Conservation (phyloP, 2,797 vertebrate genomes). For the Premnoplex brunnescens region DNA sequence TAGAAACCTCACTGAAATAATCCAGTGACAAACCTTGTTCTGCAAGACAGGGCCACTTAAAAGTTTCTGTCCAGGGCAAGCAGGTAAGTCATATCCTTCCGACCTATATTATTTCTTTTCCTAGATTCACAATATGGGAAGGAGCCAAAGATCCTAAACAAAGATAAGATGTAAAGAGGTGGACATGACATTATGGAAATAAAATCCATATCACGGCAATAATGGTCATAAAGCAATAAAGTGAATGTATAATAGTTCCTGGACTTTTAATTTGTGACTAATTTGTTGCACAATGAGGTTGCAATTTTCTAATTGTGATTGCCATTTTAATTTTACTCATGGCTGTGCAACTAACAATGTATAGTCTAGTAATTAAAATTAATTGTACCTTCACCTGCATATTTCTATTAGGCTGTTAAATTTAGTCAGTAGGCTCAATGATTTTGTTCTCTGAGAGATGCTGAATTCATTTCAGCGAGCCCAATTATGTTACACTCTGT, state of each 20-base stretch:
- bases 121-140: conserved; percentile 2
- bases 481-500: conserved; percentile 69
- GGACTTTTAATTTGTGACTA: conserved; percentile 85
- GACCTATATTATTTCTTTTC: background rate
- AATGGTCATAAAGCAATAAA: conserved; percentile 64
- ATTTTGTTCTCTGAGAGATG: conserved; percentile 72
- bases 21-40: background rate
- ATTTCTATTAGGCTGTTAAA: conserved; percentile 82
- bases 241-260: conserved; percentile 69
- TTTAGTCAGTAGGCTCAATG: conserved; percentile 75
- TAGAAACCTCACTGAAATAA: conserved; percentile 31
- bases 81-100: background rate
- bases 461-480: conserved; percentile 67
- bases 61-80: background rate
- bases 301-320: conserved; percentile 96
- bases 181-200: conserved; percentile 50
- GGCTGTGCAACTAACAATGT: conserved; percentile 88
- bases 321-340: conserved; percentile 98
- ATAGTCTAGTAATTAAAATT: conserved; percentile 92
- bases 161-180: conserved; percentile 48
- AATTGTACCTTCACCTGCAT: conserved; percentile 90
- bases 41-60: background rate
- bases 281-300: conserved; percentile 94
- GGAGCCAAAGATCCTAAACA: conserved; percentile 35
- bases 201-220: conserved; percentile 58